These are phyloP conservation scores for Crocuta crocuta DNA, from an alignment of 2,113 vertebrate species.

Conservation along the genomic window DNA sequence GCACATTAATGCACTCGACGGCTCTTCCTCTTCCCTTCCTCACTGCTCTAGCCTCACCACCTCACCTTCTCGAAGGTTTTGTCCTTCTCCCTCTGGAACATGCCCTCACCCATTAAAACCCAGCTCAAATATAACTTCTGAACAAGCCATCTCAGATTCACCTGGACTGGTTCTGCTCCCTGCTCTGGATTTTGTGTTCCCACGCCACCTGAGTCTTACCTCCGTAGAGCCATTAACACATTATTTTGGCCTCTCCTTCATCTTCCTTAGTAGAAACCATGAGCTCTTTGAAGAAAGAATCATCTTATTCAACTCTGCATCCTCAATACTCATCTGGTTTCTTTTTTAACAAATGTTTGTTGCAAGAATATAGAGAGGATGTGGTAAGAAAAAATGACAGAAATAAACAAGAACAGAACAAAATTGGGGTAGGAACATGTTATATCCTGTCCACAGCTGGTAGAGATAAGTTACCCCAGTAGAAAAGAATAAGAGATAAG, in stretches of 20 bases:
- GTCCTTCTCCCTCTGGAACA: neutral
- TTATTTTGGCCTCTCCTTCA: neutral
- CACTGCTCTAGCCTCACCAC: neutral
- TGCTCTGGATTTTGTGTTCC: neutral
- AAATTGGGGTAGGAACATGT: neutral
- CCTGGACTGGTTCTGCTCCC: neutral
- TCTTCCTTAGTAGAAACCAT: neutral
- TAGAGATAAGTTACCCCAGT: neutral
- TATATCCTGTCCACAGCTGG: neutral
- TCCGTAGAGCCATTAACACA: neutral
- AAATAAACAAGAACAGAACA: conserved; percentile 31
- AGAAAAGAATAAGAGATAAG: neutral
- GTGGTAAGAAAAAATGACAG: neutral
- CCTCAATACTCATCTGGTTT: neutral
- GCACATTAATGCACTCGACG: neutral
- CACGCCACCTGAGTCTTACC: neutral
- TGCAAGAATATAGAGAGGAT: neutral
- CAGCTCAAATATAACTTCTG: neutral
- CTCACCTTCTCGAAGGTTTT: neutral
- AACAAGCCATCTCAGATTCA: neutral
- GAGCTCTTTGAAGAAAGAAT: conserved; percentile 9
- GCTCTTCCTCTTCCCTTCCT: neutral
- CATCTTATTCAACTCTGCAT: neutral
- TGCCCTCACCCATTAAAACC: neutral
- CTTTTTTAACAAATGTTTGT: conserved; percentile 15